A percentile compares a stretch with the other conserved stretches of the same genome.
Evolutionary conservation across 2,113 vertebrate genomes (phyloP).

Genomic region (Sinosuthora webbiana): DNA sequence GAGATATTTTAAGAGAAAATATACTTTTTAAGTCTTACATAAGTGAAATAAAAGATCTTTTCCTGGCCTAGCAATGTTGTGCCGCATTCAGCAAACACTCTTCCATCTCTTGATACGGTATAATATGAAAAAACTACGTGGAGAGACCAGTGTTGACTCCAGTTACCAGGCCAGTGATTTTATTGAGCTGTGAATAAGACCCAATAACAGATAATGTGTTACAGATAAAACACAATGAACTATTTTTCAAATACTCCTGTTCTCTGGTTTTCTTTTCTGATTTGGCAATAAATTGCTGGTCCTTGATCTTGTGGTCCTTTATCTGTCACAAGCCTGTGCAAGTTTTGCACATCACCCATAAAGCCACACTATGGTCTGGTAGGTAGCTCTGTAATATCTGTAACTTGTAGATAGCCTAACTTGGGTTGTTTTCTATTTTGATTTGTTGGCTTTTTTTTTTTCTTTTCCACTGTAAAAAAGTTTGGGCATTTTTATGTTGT

Average conservation of each 20-base stretch:
- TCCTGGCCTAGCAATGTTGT: not conserved
- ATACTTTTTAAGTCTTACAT: not conserved
- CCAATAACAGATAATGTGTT: not conserved
- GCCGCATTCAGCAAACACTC: not conserved
- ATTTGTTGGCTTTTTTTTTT: not conserved
- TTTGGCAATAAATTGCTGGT: not conserved
- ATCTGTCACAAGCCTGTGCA: not conserved
- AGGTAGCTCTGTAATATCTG: constrained; percentile 14
- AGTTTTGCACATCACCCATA: not conserved
- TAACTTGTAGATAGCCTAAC: constrained; percentile 5
- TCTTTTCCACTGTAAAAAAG: not conserved
- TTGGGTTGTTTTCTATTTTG: not conserved
- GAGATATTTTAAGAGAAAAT: not conserved
- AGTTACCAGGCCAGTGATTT: not conserved
- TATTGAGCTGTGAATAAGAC: not conserved
- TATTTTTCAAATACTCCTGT: not conserved
- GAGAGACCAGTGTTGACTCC: not conserved
- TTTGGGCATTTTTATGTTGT: not conserved
- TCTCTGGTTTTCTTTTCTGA: not conserved
- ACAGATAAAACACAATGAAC: not conserved
- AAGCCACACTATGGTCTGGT: not conserved
- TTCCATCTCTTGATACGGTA: not conserved
- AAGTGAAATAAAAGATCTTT: not conserved
- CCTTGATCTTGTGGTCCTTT: not conserved
- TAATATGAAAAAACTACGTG: not conserved